Conservation (phyloP, 37 sponge, comb jelly and placozoan genomes). For the Spongia lamella region DNA sequence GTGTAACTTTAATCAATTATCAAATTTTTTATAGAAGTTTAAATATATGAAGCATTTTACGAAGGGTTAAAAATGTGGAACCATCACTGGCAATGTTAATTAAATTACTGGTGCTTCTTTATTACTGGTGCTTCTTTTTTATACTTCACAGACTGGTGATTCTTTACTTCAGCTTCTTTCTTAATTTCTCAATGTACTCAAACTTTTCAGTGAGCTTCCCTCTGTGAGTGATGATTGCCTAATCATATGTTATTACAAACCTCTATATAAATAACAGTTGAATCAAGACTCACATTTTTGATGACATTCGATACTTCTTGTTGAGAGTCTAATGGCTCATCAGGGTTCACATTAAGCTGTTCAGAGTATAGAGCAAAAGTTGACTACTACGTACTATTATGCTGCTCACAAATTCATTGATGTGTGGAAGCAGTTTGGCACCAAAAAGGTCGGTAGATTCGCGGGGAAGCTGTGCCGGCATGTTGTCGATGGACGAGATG, state of each 20-base stretch:
- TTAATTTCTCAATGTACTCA: constrained; percentile 66
- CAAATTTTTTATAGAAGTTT: no score
- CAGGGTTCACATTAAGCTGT: constrained; percentile 47
- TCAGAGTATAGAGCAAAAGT: neutral
- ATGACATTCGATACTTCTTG: constrained; percentile 26
- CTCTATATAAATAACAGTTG: neutral
- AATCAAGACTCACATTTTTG: constrained; percentile 33
- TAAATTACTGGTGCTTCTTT: neutral
- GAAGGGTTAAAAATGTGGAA: no score
- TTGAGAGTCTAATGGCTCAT: constrained; percentile 14
- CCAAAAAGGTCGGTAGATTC: constrained; percentile 95
- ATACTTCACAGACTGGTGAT: no score
- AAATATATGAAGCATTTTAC: no score
- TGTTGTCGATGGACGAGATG: constrained; percentile 81
- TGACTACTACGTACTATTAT: neutral
- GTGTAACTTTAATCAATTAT: no score
- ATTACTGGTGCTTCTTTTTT: neutral
- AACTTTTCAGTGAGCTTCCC: constrained; percentile 61
- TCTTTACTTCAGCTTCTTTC: constrained; percentile 24
- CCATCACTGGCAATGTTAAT: neutral
- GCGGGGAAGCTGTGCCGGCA: constrained; percentile 91
- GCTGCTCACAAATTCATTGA: constrained; percentile 72
- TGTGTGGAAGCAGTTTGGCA: constrained; percentile 53
- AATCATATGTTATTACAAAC: neutral
- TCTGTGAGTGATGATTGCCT: constrained; percentile 75